These are phyloP conservation scores for Galbula dea DNA, from an alignment of 2,113 vertebrate genomes.

Conservation along the genomic window DNA sequence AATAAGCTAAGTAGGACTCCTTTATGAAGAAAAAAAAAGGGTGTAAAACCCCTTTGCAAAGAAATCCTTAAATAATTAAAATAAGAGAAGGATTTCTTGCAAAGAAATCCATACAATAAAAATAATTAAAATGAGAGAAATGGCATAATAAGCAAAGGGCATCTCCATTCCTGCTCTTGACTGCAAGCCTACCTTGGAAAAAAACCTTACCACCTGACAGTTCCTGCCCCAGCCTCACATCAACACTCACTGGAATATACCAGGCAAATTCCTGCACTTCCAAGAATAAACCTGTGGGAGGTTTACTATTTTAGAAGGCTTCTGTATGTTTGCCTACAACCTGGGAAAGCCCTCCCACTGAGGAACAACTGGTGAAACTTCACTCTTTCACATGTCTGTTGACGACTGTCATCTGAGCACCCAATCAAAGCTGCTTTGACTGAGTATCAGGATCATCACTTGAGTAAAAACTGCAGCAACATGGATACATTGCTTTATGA, in stretches of 20 bases:
- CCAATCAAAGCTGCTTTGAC: background rate
- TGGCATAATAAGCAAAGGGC: background rate
- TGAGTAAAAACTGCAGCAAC: background rate
- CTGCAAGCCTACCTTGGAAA: background rate
- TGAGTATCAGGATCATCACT: background rate
- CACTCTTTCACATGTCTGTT: background rate
- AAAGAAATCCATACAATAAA: constrained; percentile 63
- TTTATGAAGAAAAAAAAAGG: constrained; percentile 40
- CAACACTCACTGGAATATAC: constrained; percentile 30
- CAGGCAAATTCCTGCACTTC: background rate
- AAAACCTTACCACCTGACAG: background rate
- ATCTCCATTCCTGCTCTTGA: background rate
- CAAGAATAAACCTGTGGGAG: background rate
- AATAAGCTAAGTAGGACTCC: constrained; percentile 75
- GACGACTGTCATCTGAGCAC: background rate
- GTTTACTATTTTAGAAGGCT: background rate
- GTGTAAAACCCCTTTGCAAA: constrained; percentile 62
- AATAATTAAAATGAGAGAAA: constrained; percentile 45
- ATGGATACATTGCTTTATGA: accelerated
- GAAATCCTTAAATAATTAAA: constrained; percentile 56
- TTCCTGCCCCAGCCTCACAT: background rate
- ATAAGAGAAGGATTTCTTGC: constrained; percentile 42
- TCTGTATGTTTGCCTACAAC: background rate
- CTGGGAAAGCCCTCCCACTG: background rate
- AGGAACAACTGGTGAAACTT: background rate